These are phyloP conservation scores for Alligator mississippiensis DNA, from an alignment of 2,113 vertebrate species.

Conservation along the genomic window DNA sequence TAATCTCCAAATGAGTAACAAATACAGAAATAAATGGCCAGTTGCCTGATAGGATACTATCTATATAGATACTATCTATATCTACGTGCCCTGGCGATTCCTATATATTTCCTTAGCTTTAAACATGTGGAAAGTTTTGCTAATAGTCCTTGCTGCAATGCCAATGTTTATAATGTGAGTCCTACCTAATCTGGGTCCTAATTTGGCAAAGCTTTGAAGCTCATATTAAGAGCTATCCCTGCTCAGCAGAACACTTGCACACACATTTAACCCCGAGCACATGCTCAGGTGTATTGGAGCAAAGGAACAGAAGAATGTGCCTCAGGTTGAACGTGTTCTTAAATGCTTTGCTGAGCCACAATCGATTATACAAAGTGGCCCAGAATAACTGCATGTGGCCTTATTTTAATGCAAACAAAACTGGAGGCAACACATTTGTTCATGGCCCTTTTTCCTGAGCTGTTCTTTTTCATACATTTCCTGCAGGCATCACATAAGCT, in stretches of 20 bases:
- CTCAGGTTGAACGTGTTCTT: not conserved
- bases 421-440: not conserved
- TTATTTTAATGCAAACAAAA: not conserved
- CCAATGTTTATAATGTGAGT: not conserved
- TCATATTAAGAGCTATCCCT: not conserved
- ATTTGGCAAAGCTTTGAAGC: not conserved
- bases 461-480: slow-evolving; percentile 9
- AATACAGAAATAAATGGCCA: not conserved
- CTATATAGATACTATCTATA: not conserved
- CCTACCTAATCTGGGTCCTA: not conserved
- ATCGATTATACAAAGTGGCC: not conserved
- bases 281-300: not conserved
- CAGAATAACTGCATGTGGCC: not conserved
- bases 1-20: rapidly evolving
- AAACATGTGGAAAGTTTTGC: too few relatives aligned
- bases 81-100: too few relatives aligned
- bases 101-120: too few relatives aligned
- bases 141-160: too few relatives aligned
- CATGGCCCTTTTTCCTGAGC: rapidly evolving
- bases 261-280: not conserved
- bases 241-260: not conserved
- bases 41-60: not conserved
- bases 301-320: not conserved
- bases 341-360: not conserved
- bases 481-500: not conserved